phyloP scores from a whole-genome alignment of 2,113 vertebrate genomes.

The Semicossyphus pulcher region DNA sequence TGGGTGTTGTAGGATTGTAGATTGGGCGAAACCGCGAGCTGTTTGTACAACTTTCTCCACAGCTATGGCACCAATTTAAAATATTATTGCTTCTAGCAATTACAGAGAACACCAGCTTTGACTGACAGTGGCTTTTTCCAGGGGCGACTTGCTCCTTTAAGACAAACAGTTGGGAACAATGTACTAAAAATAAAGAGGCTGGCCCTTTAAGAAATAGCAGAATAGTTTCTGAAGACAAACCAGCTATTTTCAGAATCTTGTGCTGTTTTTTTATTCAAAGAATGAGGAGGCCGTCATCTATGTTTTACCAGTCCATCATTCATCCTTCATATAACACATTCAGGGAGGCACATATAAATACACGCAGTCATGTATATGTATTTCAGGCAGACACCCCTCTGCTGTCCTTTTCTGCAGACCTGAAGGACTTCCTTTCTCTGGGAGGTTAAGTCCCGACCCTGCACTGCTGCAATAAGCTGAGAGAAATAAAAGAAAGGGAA shows the following conservation, averaged over 20 bases:
- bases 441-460: conserved; percentile 52
- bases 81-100: too few relatives aligned
- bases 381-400: neutral
- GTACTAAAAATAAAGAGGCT: too few relatives aligned
- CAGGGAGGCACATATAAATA: neutral
- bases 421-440: conserved; percentile 48
- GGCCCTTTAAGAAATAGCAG: neutral
- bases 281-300: neutral
- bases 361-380: neutral
- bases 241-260: neutral
- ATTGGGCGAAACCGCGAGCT: too few relatives aligned
- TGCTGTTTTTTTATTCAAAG: neutral
- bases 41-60: too few relatives aligned
- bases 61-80: too few relatives aligned
- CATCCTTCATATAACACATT: neutral
- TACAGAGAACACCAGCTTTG: too few relatives aligned
- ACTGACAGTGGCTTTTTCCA: too few relatives aligned
- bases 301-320: neutral
- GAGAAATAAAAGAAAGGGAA: conserved; percentile 48
- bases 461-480: conserved; percentile 46
- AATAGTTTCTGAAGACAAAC: neutral
- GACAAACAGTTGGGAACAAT: too few relatives aligned
- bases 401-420: conserved; percentile 29
- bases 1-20: too few relatives aligned
- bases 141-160: too few relatives aligned